Conservation (phyloP, 2,113 vertebrate genomes). For the Anarhynchus alexandrinus region DNA sequence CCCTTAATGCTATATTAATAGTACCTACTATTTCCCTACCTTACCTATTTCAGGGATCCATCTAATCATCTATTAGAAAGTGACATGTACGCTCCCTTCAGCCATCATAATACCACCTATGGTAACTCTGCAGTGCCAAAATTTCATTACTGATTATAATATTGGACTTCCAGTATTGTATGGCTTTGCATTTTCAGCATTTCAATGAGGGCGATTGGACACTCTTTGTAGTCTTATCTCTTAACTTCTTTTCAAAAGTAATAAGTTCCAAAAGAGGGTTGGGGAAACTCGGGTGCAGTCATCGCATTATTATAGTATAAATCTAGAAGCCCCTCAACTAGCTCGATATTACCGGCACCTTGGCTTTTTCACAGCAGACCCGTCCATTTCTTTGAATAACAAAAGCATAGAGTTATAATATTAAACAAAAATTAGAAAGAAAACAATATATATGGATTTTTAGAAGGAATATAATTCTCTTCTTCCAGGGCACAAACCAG, state of each 20-base stretch:
- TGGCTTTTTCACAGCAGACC: not conserved
- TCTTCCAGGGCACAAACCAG: not conserved
- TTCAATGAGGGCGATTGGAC: not conserved
- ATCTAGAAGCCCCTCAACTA: not conserved
- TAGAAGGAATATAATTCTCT: not conserved
- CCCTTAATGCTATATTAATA: not conserved
- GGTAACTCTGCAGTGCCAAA: not conserved
- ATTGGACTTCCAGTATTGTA: not conserved
- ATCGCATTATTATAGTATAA: not conserved
- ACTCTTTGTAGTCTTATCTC: not conserved
- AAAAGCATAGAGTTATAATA: not conserved
- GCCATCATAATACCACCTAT: not conserved
- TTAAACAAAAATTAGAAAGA: not conserved
- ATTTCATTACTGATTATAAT: not conserved
- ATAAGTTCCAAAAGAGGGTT: not conserved
- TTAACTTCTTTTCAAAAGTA: not conserved
- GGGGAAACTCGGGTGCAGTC: not conserved
- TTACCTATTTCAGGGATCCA: not conserved
- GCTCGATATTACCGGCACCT: accelerated
- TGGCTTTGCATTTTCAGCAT: not conserved
- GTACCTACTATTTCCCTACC: not conserved
- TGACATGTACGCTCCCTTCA: not conserved
- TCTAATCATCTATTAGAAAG: not conserved
- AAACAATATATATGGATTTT: not conserved
- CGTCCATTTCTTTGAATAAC: not conserved